Conservation (phyloP, 2,888 invertebrate species). For the Aspidiotus rigidus region DNA sequence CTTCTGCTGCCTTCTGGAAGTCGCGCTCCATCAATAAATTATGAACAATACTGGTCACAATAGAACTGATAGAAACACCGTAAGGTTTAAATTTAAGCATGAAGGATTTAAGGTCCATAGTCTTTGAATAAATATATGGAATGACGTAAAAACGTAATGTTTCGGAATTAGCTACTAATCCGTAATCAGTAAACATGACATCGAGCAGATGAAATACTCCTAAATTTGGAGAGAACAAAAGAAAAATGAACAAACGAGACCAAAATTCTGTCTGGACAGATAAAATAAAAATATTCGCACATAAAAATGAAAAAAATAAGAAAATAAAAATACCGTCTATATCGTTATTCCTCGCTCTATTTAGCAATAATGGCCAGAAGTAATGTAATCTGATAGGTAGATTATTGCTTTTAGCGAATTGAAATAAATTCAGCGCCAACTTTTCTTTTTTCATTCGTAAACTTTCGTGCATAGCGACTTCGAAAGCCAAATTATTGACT, state of each 20-base stretch:
- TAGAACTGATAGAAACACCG: constrained; percentile 50
- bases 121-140: constrained; percentile 50
- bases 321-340: neutral
- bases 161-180: constrained; percentile 49
- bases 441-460: constrained; percentile 47
- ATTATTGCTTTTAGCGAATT: constrained; percentile 54
- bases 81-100: constrained; percentile 53
- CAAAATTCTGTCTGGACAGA: constrained; percentile 26
- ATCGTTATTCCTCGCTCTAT: constrained; percentile 51
- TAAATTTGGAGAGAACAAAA: constrained; percentile 34
- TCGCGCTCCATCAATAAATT: constrained; percentile 52
- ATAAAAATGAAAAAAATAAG: neutral
- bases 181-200: neutral
- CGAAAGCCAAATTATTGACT: constrained; percentile 52
- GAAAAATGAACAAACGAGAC: too few relatives aligned
- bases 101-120: constrained; percentile 43
- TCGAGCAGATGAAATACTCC: constrained; percentile 47
- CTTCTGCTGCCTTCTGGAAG: constrained; percentile 51
- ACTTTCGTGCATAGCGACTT: constrained; percentile 57
- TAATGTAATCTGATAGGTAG: constrained; percentile 64
- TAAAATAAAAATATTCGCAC: neutral
- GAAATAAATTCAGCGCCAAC: constrained; percentile 55
- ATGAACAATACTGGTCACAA: constrained; percentile 54
- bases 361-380: constrained; percentile 72
- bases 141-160: constrained; percentile 67